Percentiles rank a stretch among this genome's conserved stretches.
These are phyloP conservation scores for Microtus montanus DNA, from an alignment of 2,113 vertebrate species.

Conservation along the genomic window DNA sequence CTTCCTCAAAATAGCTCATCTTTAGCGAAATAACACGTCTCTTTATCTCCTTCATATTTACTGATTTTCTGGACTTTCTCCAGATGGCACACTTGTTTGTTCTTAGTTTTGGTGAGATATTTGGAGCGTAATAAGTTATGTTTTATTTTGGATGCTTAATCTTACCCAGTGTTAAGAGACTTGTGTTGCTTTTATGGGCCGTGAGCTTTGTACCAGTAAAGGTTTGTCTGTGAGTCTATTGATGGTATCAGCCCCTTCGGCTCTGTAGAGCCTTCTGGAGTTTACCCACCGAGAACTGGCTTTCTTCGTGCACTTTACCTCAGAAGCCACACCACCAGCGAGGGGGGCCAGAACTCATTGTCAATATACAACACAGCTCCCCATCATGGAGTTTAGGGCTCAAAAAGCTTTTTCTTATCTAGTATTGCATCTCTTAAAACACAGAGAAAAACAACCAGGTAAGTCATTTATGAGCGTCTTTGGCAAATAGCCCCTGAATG, in stretches of 20 bases:
- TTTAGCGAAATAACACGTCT: background rate
- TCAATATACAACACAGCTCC: background rate
- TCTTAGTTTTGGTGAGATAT: background rate
- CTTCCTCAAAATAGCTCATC: slow-evolving; percentile 1
- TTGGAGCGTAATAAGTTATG: background rate
- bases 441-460: background rate
- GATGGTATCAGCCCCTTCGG: background rate
- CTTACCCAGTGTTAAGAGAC: background rate
- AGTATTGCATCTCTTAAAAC: slow-evolving; percentile 46
- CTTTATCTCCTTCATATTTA: background rate
- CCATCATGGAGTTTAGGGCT: background rate
- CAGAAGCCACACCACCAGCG: background rate
- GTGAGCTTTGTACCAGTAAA: background rate
- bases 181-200: background rate
- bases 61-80: background rate
- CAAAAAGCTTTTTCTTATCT: slow-evolving; percentile 54
- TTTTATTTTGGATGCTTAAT: background rate
- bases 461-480: slow-evolving; percentile 47
- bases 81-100: background rate
- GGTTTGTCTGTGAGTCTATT: background rate
- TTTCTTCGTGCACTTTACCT: slow-evolving; percentile 41
- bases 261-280: background rate
- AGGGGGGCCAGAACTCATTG: background rate
- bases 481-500: slow-evolving; percentile 54
- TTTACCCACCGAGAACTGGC: slow-evolving; percentile 31